Evolutionary conservation across 2,888 invertebrate species (phyloP).

Genomic region (Drosophila paranaensis): DNA sequence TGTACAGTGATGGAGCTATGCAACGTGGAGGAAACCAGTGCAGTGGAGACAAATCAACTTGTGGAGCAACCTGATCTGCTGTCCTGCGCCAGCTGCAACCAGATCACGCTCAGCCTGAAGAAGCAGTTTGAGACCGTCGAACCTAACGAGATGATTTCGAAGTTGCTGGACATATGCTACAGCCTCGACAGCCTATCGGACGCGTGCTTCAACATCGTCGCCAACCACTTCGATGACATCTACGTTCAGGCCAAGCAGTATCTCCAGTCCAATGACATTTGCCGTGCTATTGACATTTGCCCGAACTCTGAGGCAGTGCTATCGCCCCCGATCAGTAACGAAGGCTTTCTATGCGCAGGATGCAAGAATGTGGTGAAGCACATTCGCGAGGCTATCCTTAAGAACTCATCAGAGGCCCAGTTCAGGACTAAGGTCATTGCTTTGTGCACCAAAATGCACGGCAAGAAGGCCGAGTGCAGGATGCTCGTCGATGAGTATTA

Average conservation of each 20-base stretch:
- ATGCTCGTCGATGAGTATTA: neutral
- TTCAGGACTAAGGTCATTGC: neutral
- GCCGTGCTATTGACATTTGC: neutral
- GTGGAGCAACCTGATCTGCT: slow-evolving; percentile 15
- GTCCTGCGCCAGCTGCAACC: neutral
- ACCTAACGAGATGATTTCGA: neutral
- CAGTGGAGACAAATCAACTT: neutral
- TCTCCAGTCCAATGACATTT: neutral
- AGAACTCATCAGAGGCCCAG: neutral
- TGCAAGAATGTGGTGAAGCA: neutral
- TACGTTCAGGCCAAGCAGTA: neutral
- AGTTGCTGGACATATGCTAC: neutral
- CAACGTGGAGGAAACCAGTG: slow-evolving; percentile 1
- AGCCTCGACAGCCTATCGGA: neutral
- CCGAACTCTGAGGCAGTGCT: neutral
- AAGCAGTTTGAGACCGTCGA: neutral
- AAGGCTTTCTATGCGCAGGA: neutral
- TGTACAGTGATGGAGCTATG: slow-evolving; percentile 16
- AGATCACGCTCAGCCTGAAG: neutral
- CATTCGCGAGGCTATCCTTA: neutral
- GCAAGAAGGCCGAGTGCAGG: neutral
- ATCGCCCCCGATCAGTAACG: neutral
- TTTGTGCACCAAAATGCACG: neutral
- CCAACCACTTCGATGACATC: neutral
- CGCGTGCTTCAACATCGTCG: neutral